A percentile compares a stretch with the other conserved stretches of the same genome.
Evolutionary conservation across 2,797 vertebrate genomes (phyloP).

Genomic region (Leucoraja ocellata): DNA sequence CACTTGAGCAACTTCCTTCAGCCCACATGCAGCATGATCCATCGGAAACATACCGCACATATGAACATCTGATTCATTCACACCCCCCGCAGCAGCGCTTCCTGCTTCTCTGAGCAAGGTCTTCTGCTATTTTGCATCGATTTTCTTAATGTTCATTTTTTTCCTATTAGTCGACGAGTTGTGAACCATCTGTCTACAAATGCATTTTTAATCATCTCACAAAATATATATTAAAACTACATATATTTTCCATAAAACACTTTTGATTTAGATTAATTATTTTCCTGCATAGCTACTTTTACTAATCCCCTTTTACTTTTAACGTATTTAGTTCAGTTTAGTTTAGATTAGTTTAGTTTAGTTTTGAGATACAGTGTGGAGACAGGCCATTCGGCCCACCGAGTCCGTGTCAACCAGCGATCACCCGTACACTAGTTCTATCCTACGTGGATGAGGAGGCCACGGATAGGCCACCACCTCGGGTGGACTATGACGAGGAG

Average conservation of each 20-base stretch:
- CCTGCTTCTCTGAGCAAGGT: background rate
- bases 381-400: no score
- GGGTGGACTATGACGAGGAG: no score
- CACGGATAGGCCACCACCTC: no score
- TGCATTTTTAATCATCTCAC: background rate
- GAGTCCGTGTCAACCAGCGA: no score
- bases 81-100: background rate
- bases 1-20: slow-evolving; percentile 36
- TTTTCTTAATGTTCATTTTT: background rate
- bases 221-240: background rate
- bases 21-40: background rate
- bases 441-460: no score
- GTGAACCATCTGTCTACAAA: background rate
- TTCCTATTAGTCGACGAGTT: background rate
- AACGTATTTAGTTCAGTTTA: no score
- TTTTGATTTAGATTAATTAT: background rate
- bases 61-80: background rate
- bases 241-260: background rate
- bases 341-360: no score
- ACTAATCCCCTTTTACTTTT: background rate
- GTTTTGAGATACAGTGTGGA: no score
- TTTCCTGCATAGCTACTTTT: background rate
- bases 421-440: no score
- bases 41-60: background rate
- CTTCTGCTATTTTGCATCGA: background rate